Evolutionary conservation across 2,113 vertebrate genomes (phyloP), one percentile per base, ranked within the genome.

Genomic region (Rhadina sibilatrix): DNA sequence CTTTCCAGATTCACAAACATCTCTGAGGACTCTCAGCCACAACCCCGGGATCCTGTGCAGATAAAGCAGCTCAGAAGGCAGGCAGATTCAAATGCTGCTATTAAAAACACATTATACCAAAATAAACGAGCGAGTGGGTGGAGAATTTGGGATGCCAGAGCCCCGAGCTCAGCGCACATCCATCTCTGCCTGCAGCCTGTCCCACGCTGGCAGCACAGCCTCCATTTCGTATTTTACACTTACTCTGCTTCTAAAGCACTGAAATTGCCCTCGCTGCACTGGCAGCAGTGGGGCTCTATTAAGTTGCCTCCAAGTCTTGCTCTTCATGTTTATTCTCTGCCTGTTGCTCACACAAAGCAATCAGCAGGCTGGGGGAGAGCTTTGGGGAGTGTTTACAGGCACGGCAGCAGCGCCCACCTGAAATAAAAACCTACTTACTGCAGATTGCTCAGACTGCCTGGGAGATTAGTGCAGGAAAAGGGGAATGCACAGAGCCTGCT

Each of bases 261-360:
- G 20, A 3, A 42, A 60, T 9, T 35, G 35, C 64, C 50, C 15
- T 8, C 0, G 1, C 40, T 47, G 20, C 46, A 10, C 0, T 30
- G 74, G 11, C 78, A 47, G 19, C 40, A 8, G 14, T 1, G 37
- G 5, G 52, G 50, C 18, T 87, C 10, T 15, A 70, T 30, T 69
- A 9, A 53, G 35, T 6, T 35, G 11, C 74, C 30, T 72, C 44
- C 5, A 35, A 53, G 38, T 23, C 65, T 20, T 49, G 50, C 63
- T 65, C 24, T 78, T 37, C 16, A 3, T 60, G 21, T 56, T 56
- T 66, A 65, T 42, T 69, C 25, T 38, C 23, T 59, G 57, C 5
- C 10, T 13, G 47, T 15, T 86, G 50, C 75, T 60, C 77, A 4
- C 30, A 12, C 60, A 22, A 5, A 9, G n/a, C 50, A 33, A 77